Evolutionary conservation across 2,797 vertebrate genomes (phyloP).

Genomic region (Notoglanidium macrostoma): DNA sequence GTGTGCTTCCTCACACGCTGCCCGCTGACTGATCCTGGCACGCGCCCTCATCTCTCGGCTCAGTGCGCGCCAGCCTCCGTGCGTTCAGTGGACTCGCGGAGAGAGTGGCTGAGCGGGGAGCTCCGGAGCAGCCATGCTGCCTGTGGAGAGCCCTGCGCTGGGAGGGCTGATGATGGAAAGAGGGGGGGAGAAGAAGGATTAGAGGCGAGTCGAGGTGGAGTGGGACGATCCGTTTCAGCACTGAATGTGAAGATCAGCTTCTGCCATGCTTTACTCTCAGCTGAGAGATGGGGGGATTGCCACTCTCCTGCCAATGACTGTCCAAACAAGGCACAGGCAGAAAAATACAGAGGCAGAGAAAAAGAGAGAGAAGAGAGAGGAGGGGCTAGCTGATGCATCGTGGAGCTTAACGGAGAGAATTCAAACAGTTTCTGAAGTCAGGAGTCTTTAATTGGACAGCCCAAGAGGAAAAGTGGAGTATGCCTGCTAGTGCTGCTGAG

Average conservation of each 20-base stretch:
- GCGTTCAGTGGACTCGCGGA: conserved; percentile 42
- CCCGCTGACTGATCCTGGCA: conserved; percentile 67
- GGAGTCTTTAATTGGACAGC: conserved; percentile 14
- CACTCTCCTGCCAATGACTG: conserved; percentile 41
- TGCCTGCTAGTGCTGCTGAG: neutral
- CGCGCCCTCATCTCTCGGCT: conserved; percentile 69
- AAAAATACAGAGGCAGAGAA: conserved; percentile 12
- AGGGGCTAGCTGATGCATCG: conserved; percentile 46
- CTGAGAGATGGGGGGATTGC: conserved; percentile 30
- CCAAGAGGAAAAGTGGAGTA: conserved; percentile 3
- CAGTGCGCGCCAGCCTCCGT: conserved; percentile 17
- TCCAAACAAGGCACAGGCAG: conserved; percentile 41
- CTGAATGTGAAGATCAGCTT: conserved; percentile 9
- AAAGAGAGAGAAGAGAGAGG: conserved; percentile 37
- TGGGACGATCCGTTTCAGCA: conserved; percentile 34
- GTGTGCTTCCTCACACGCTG: conserved; percentile 61
- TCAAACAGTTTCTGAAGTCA: conserved; percentile 33
- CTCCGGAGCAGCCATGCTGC: conserved; percentile 56
- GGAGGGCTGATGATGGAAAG: conserved; percentile 32
- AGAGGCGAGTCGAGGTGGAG: conserved; percentile 18
- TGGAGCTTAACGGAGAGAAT: conserved; percentile 47
- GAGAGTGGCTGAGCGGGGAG: conserved; percentile 39
- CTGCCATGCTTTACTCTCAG: conserved; percentile 36
- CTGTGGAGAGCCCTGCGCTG: conserved; percentile 41
- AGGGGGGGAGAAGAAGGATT: conserved; percentile 21